Percentiles rank a stretch among this genome's conserved stretches.
Conservation (phyloP, 2,888 invertebrate genomes). For the Drosophila prolongata region DNA sequence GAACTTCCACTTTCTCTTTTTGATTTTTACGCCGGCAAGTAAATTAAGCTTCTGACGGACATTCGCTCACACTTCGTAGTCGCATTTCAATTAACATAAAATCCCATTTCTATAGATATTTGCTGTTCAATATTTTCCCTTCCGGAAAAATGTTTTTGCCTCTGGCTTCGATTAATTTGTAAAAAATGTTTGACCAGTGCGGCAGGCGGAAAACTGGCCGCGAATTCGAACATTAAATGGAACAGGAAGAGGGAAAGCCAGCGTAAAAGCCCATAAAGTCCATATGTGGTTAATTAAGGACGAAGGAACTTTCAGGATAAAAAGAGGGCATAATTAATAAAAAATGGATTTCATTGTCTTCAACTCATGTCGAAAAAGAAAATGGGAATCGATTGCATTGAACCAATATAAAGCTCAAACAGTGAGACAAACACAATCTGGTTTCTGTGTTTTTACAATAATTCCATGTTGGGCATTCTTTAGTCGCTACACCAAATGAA, state of each 20-base stretch:
- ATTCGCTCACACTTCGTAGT: not conserved
- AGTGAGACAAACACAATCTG: not conserved
- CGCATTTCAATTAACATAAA: conserved; percentile 30
- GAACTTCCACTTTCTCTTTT: not conserved
- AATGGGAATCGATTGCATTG: not conserved
- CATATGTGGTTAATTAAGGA: conserved; percentile 30
- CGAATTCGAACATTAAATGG: not conserved
- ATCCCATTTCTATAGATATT: not conserved
- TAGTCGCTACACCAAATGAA: conserved; percentile 1
- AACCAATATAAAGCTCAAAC: no score
- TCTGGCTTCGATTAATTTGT: conserved; percentile 23
- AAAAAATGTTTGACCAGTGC: conserved; percentile 40
- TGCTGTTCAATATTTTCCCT: conserved; percentile 1
- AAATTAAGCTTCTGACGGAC: not conserved
- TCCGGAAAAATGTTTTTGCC: conserved; percentile 10
- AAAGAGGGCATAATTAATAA: conserved; percentile 10
- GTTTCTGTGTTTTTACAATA: not conserved
- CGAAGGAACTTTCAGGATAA: conserved; percentile 1
- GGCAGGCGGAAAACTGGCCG: conserved; percentile 20
- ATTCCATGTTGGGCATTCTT: conserved; percentile 10
- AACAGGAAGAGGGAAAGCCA: not conserved
- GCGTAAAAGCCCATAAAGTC: conserved; percentile 9
- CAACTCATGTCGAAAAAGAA: not conserved
- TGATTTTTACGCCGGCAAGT: not conserved
- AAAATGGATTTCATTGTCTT: conserved; percentile 12